These are phyloP conservation scores for Peromyscus aztecus DNA, from an alignment of 2,797 vertebrate species.

Conservation along the genomic window DNA sequence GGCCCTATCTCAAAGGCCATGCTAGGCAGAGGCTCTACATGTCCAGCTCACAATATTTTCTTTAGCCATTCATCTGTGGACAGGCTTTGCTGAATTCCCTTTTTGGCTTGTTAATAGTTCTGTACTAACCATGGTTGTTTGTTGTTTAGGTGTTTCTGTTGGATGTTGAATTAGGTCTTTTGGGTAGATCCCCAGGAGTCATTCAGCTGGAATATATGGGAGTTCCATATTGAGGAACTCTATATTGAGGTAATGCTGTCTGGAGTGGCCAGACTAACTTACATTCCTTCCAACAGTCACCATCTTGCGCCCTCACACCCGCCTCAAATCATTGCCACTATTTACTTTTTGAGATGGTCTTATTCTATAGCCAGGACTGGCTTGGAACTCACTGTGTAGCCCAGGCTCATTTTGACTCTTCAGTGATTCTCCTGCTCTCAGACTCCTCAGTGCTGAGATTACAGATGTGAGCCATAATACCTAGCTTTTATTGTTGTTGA, in stretches of 20 bases:
- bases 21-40: background rate
- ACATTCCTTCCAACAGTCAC: background rate
- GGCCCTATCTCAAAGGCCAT: background rate
- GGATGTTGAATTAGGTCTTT: background rate
- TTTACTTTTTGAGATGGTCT: background rate
- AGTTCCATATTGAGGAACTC: background rate
- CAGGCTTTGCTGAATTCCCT: background rate
- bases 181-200: background rate
- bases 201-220: background rate
- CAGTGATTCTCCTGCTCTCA: background rate
- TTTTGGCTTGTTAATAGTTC: background rate
- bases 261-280: background rate
- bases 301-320: rapidly evolving
- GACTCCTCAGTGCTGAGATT: background rate
- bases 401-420: background rate
- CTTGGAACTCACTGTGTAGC: background rate
- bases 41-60: background rate
- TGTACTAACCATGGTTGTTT: background rate
- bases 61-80: background rate
- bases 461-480: background rate
- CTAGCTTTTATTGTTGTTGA: too few relatives aligned
- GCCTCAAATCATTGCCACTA: background rate
- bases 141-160: background rate
- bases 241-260: background rate
- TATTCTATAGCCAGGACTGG: background rate